Evolutionary conservation across 1,140 invertebrate species (phyloP).

Genomic region (Oedothorax gibbosus): DNA sequence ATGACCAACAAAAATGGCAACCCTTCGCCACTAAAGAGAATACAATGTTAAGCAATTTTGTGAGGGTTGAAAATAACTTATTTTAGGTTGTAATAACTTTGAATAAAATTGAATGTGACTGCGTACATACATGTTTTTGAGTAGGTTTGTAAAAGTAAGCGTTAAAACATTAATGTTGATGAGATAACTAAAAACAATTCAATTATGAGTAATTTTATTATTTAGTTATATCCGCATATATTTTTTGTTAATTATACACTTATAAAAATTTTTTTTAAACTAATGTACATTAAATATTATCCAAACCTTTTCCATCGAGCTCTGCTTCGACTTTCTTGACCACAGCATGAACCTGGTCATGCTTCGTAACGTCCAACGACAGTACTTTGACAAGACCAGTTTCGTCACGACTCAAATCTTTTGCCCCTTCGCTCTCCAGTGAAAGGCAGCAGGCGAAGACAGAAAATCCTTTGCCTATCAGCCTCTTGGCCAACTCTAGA

Average conservation of each 20-base stretch:
- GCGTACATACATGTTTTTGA: no score
- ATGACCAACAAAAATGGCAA: no score
- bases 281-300: not conserved
- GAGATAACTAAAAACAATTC: no score
- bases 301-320: conserved; percentile 59
- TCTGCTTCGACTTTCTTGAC: conserved; percentile 47
- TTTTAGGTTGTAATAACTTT: no score
- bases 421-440: conserved; percentile 69
- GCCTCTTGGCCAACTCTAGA: conserved; percentile 59
- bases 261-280: not conserved
- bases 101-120: no score
- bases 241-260: not conserved
- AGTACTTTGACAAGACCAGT: conserved; percentile 69
- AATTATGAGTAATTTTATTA: no score
- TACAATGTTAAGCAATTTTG: no score
- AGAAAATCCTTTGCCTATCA: conserved; percentile 68
- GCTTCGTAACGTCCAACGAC: conserved; percentile 78
- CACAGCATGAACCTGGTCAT: conserved; percentile 71
- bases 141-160: no score
- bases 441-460: conserved; percentile 78
- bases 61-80: no score
- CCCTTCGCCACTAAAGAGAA: no score
- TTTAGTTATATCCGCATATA: not conserved
- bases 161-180: no score
- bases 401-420: conserved; percentile 64